These are phyloP conservation scores for Amphibalanus amphitrite DNA, from an alignment of 1,140 invertebrate species.

Conservation along the genomic window DNA sequence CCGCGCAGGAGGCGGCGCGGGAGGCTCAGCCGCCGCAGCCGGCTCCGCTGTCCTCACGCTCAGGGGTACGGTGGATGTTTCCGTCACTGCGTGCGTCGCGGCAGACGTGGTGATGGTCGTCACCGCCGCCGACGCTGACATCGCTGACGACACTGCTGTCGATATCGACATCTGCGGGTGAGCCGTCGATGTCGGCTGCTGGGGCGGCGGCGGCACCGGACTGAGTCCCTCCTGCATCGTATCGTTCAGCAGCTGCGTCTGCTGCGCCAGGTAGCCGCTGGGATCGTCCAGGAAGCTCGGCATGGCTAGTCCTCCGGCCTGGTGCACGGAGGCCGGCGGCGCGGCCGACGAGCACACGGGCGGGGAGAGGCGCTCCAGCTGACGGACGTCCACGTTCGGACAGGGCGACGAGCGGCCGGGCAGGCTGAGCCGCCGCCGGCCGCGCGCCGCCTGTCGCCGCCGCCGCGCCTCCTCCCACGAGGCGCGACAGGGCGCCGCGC, in stretches of 20 bases:
- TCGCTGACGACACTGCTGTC: no score
- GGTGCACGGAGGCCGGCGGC: conserved; percentile 20
- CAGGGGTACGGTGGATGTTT: no score
- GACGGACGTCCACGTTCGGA: conserved; percentile 36
- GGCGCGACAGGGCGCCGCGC: conserved; percentile 12
- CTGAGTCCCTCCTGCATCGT: conserved; percentile 35
- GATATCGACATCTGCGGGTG: no score
- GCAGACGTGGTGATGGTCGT: no score
- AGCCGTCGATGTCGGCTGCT: no score
- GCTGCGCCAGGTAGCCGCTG: conserved; percentile 67
- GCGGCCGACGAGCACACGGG: conserved; percentile 17
- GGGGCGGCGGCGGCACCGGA: background rate
- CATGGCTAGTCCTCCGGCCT: no score
- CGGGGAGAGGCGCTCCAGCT: conserved; percentile 26
- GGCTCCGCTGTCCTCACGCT: no score
- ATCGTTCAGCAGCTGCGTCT: conserved; percentile 62
- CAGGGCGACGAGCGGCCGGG: conserved; percentile 23
- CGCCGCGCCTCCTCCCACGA: conserved; percentile 8
- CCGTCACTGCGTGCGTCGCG: no score
- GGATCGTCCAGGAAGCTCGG: conserved; percentile 75
- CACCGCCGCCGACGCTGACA: no score
- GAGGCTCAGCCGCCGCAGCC: no score
- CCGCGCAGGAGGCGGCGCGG: no score
- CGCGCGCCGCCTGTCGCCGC: background rate
- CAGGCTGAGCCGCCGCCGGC: background rate